Evolutionary conservation across 2,797 vertebrate species (phyloP).

Genomic region (Tangara arthus): DNA sequence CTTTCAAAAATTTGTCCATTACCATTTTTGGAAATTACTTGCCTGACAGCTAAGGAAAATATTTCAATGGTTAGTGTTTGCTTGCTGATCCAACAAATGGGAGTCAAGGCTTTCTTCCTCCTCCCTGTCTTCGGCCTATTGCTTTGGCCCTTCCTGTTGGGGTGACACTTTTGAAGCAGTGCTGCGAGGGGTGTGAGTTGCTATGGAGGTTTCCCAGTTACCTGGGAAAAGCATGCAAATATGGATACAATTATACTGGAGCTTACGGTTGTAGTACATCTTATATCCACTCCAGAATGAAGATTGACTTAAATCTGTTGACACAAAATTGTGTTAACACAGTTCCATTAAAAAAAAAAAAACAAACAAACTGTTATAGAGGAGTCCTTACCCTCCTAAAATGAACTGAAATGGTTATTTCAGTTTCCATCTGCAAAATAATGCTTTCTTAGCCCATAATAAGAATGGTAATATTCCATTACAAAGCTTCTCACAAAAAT

Average conservation of each 20-base stretch:
- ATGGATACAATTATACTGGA: background rate
- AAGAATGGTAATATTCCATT: background rate
- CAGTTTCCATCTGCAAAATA: background rate
- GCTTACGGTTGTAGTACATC: background rate
- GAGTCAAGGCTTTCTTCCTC: accelerated
- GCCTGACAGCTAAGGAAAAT: background rate
- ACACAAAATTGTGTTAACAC: background rate
- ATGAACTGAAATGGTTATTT: too few species aligned
- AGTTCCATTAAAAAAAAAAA: background rate
- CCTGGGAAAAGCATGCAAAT: accelerated
- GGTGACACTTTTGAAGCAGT: background rate
- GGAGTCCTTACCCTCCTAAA: background rate
- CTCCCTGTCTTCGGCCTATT: background rate
- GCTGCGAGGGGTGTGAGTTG: background rate
- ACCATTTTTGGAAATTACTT: background rate
- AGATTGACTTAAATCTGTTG: background rate
- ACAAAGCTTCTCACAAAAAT: background rate
- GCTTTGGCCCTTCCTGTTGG: background rate
- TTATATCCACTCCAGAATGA: background rate
- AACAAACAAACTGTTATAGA: background rate
- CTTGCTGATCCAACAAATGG: accelerated
- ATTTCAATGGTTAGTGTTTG: background rate
- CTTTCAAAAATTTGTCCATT: background rate
- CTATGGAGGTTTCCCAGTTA: background rate
- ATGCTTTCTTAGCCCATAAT: background rate